A percentile compares a stretch with the other conserved stretches of the same genome.
These are phyloP conservation scores for Drosophila funebris DNA, from an alignment of 1,140 invertebrate genomes.

Conservation along the genomic window DNA sequence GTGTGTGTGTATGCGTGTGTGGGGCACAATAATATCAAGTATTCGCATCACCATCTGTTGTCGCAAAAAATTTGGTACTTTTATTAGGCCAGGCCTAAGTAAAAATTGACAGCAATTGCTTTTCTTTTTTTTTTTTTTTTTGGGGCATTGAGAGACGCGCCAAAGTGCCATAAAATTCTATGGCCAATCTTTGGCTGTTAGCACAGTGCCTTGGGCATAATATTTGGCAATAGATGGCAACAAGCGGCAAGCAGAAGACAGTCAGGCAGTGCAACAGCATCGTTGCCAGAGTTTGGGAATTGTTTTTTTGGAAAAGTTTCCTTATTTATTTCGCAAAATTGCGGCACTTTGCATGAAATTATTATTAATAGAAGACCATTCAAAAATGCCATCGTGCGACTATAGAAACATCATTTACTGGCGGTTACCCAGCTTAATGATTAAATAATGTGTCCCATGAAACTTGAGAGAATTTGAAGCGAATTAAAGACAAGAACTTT, in stretches of 20 bases:
- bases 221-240: slow-evolving; percentile 39
- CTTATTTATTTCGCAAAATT: slow-evolving; percentile 43
- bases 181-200: slow-evolving; percentile 76
- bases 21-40: slow-evolving; percentile 72
- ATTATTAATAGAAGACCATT: slow-evolving; percentile 44
- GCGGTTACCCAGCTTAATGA: slow-evolving; percentile 34
- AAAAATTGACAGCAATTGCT: slow-evolving; percentile 78
- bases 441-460: slow-evolving; percentile 18
- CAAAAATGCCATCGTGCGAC: slow-evolving; percentile 21
- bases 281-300: slow-evolving; percentile 25
- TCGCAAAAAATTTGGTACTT: slow-evolving; percentile 55
- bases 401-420: slow-evolving; percentile 36
- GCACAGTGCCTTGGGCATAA: slow-evolving; percentile 64
- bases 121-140: slow-evolving; percentile 33
- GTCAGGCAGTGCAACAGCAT: slow-evolving; percentile 23
- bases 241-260: background rate
- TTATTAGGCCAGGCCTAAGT: slow-evolving; percentile 64
- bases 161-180: slow-evolving; percentile 74
- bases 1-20: slow-evolving; percentile 1
- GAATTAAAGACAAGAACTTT: background rate
- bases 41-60: slow-evolving; percentile 76
- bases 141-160: slow-evolving; percentile 45
- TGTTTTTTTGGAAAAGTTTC: slow-evolving; percentile 43
- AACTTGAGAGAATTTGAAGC: slow-evolving; percentile 7
- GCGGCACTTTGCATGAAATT: slow-evolving; percentile 49